Base-by-base conservation (phyloP, 2,888 invertebrate species). In the Lobophora halterata region DNA sequence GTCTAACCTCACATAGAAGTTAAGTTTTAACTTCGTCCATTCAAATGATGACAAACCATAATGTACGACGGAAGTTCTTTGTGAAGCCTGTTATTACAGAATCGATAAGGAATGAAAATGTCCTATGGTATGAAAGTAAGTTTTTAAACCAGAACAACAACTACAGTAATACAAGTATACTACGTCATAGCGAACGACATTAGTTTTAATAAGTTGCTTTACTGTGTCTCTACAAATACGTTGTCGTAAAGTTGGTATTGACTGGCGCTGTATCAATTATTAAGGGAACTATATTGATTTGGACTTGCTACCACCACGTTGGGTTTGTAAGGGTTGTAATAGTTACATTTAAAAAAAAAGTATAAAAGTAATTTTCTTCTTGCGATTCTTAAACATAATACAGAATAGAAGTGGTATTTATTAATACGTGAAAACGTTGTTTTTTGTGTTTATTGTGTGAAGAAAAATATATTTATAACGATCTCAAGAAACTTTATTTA, bases 231-330 rank as follows among this genome's bases (percentile, higher is more conserved):
- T 14, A 2, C 14, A 21, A 21, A 35, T 20, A 8, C n/a, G n/a
- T n/a, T n/a, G n/a, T n/a, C n/a, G n/a, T n/a, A n/a, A n/a, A 12
- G 16, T 24, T 19, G 14, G 27, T 39, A 14, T 20, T 20, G 17
- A 19, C 24, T 14, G 10, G 28, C 35, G 14, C 23, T 71, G 61
- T 66, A 65, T 52, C 46, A 52, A 52, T 64, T 65, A 67, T 67
- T 65, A 50, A 67, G 46, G 66, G 54, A 54, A 49, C 50, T 48
- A 54, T 79, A 83, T 83, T 73, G 83, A 83, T 85, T 77, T 65
- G 68, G 73, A 74, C 77, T 81, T 78, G 69, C 73, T 71, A 76
- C 63, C 67, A 63, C 67, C 65, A 70, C 71, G 66, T 71, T 75
- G 65, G 67, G 52, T 61, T 55, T 37, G 43, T 62, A 58, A 38